Conservation (phyloP, 2,888 invertebrate species). For the Plagodis pulveraria region DNA sequence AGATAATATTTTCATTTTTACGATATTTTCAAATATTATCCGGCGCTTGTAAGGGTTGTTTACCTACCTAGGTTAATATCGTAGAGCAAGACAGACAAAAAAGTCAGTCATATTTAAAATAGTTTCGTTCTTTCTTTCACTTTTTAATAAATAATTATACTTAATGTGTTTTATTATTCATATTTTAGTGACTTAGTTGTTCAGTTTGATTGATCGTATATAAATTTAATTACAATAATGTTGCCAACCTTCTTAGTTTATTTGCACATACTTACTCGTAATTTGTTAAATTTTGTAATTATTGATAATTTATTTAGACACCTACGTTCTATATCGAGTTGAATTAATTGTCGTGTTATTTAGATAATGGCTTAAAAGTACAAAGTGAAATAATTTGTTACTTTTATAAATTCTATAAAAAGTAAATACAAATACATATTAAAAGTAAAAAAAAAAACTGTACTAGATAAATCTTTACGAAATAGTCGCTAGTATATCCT, state of each 20-base stretch:
- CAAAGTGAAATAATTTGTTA: conserved; percentile 88
- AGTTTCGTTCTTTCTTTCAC: conserved; percentile 52
- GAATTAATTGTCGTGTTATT: conserved; percentile 82
- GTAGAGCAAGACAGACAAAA: conserved; percentile 27
- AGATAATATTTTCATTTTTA: conserved; percentile 23
- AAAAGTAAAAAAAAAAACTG: conserved; percentile 56
- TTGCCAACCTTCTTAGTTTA: conserved; percentile 83
- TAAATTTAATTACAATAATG: conserved; percentile 76
- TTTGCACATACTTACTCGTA: conserved; percentile 69
- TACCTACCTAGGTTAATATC: conserved; percentile 38
- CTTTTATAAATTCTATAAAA: conserved; percentile 89
- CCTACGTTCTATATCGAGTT: conserved; percentile 74
- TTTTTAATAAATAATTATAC: conserved; percentile 21
- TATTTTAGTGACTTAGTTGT: conserved; percentile 80
- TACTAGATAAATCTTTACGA: conserved; percentile 75
- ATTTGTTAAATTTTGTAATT: conserved; percentile 79
- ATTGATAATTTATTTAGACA: conserved; percentile 82
- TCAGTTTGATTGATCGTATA: conserved; percentile 66
- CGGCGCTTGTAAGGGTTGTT: conserved; percentile 68
- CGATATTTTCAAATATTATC: conserved; percentile 18
- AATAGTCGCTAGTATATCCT: conserved; percentile 79
- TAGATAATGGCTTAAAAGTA: conserved; percentile 89
- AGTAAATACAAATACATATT: conserved; percentile 80
- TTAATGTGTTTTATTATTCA: conserved; percentile 69
- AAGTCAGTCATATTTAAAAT: conserved; percentile 27